Percentiles rank a stretch among this genome's conserved stretches.
These are phyloP conservation scores for Thalassophryne amazonica DNA, from an alignment of 2,797 vertebrate genomes.

Conservation along the genomic window DNA sequence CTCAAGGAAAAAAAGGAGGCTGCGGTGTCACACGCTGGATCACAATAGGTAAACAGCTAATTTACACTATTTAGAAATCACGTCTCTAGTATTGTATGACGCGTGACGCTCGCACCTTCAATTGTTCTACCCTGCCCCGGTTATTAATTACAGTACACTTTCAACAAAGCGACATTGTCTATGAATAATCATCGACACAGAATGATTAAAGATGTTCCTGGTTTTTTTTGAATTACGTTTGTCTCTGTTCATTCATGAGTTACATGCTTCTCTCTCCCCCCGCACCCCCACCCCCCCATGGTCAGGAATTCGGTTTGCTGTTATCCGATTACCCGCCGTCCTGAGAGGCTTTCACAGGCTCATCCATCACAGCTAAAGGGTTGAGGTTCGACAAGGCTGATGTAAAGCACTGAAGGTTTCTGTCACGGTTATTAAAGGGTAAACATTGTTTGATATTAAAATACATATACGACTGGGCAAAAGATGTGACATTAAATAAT, in stretches of 20 bases:
- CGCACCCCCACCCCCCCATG: conserved; percentile 5
- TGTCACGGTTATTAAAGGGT: conserved; percentile 44
- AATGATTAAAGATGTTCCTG: conserved; percentile 75
- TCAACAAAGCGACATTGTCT: conserved; percentile 80
- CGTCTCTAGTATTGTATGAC: conserved; percentile 74
- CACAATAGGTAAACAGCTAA: conserved; percentile 81
- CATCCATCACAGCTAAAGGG: conserved; percentile 73
- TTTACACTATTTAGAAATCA: conserved; percentile 83
- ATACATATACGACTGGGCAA: conserved; percentile 1
- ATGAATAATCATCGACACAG: conserved; percentile 76
- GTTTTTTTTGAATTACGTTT: conserved; percentile 56
- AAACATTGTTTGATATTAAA: conserved; percentile 27
- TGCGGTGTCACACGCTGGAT: conserved; percentile 80
- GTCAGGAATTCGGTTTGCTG: conserved; percentile 68
- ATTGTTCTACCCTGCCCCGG: conserved; percentile 67
- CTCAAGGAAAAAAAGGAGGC: conserved; percentile 71
- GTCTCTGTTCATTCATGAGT: conserved; percentile 57
- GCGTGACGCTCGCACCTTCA: conserved; percentile 60
- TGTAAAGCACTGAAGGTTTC: conserved; percentile 43
- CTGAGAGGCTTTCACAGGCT: conserved; percentile 63
- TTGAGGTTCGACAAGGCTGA: conserved; percentile 45
- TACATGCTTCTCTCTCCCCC: conserved; percentile 18
- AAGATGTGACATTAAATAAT: not conserved
- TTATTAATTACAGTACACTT: conserved; percentile 80
- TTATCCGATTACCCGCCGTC: conserved; percentile 68